Evolutionary conservation across 2,113 vertebrate genomes (phyloP), one percentile per base, ranked within the genome.

Genomic region (Gallinago undulata): DNA sequence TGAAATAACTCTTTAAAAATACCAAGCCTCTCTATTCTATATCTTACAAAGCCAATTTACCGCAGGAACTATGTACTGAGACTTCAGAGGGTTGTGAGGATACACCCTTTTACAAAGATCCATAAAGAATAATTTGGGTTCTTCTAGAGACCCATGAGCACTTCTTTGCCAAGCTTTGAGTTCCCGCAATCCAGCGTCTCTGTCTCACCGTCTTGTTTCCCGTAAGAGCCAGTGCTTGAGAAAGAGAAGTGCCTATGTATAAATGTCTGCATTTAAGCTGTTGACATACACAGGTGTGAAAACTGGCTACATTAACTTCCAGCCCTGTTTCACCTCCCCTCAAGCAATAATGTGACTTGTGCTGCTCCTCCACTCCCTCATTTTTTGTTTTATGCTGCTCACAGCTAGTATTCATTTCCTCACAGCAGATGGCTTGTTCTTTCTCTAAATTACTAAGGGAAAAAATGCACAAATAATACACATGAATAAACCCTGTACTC

Each of bases 211-310:
- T 45, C 45, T 47, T 21, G 28, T 62, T 75, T 72, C 30, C 78
- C 6, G 0, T 1, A 43, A 64, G 45, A 91, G 43, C 30, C 0
- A 0, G 7, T 28, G 10, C 35, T 66, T 31, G 62, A 75, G 37
- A 76, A 74, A 53, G 41, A 6, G 14, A 21, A 11, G 5, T 35
- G 30, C 75, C 31, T 22, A 0, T 19, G 31, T 43, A 18, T 23
- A 66, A 67, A 31, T 28, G 7, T 7, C 19, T 19, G 19, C 33
- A 15, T 60, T 60, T 74, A 57, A 31, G 27, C n/a, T 63, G 16
- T 43, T 83, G 75, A 13, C 28, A 56, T 4, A 24, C 1, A 16
- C 0, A 31, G 23, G 41, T 37, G 33, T 88, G 43, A 75, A 79
- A 84, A 43, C n/a, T n/a, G 9, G 37, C 74, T 35, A 11, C 1